A percentile compares a stretch with the other conserved stretches of the same genome.
Conservation (phyloP, 2,888 invertebrate genomes). For the Zhengitettix transpicula region DNA sequence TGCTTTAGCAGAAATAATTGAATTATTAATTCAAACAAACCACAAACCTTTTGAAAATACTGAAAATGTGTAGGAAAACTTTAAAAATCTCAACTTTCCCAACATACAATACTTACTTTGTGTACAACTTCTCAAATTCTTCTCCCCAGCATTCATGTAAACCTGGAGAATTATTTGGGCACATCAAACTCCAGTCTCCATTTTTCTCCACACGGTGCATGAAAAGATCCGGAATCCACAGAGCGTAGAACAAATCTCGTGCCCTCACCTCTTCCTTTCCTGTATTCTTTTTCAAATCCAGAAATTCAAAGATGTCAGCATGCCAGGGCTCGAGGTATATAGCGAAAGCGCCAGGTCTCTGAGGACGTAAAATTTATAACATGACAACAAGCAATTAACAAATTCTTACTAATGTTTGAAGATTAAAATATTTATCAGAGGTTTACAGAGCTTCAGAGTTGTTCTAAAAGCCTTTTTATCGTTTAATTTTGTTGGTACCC, state of each 20-base stretch:
- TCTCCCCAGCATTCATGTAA: conserved; percentile 88
- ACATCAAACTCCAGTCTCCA: conserved; percentile 89
- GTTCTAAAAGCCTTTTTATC: too few species aligned
- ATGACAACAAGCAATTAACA: too few species aligned
- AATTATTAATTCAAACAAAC: too few species aligned
- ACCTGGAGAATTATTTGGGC: conserved; percentile 84
- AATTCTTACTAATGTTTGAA: too few species aligned
- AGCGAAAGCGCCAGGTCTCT: conserved; percentile 91
- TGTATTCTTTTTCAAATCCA: conserved; percentile 88
- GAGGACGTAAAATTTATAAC: neutral
- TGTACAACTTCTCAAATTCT: conserved; percentile 79
- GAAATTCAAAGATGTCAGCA: conserved; percentile 87
- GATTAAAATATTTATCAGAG: too few species aligned
- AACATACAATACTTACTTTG: conserved; percentile 29
- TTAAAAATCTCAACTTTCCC: too few species aligned
- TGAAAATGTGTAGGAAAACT: too few species aligned
- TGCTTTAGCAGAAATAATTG: too few species aligned
- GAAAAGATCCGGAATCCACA: conserved; percentile 98
- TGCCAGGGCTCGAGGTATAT: conserved; percentile 99
- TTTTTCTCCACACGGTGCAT: conserved; percentile 85
- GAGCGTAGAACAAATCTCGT: conserved; percentile 85
- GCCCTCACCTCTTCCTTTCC: conserved; percentile 88
- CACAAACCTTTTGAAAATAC: too few species aligned
- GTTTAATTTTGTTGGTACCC: too few species aligned
- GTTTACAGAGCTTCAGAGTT: too few species aligned